Conservation (phyloP, 2,113 vertebrate species). For the Rhizomys pruinosus region DNA sequence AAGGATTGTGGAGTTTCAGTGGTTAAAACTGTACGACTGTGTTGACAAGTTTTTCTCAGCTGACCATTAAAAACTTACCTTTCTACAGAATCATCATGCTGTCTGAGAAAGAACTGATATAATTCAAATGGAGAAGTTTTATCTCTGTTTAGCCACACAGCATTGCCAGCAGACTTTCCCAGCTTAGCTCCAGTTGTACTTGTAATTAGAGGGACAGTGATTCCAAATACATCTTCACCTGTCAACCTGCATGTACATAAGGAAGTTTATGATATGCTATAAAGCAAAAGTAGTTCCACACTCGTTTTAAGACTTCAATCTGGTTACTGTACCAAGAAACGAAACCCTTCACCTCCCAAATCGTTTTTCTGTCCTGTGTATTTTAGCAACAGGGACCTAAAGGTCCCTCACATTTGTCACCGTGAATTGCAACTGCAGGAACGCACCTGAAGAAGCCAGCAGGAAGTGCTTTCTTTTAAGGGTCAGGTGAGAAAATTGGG, state of each 20-base stretch:
- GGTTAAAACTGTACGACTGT: background rate
- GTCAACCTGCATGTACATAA: conserved; percentile 86
- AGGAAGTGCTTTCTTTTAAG: background rate
- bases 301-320: background rate
- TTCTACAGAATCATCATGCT: conserved; percentile 90
- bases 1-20: background rate
- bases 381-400: background rate
- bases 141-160: conserved; percentile 95
- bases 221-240: conserved; percentile 94
- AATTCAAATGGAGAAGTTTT: conserved; percentile 96
- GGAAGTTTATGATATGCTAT: background rate
- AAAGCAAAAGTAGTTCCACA: background rate
- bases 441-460: background rate
- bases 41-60: background rate
- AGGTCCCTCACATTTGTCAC: background rate
- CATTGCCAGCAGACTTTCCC: conserved; percentile 97
- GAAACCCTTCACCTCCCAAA: background rate
- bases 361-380: background rate
- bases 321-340: background rate
- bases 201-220: conserved; percentile 95
- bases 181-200: conserved; percentile 94
- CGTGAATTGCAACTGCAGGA: background rate
- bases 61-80: conserved; percentile 84
- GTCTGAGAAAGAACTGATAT: conserved; percentile 96
- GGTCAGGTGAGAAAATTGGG: background rate